A percentile compares a stretch with the other conserved stretches of the same genome.
phyloP scores from a whole-genome alignment of 2,888 invertebrate genomes.

The Nudaria mundana region DNA sequence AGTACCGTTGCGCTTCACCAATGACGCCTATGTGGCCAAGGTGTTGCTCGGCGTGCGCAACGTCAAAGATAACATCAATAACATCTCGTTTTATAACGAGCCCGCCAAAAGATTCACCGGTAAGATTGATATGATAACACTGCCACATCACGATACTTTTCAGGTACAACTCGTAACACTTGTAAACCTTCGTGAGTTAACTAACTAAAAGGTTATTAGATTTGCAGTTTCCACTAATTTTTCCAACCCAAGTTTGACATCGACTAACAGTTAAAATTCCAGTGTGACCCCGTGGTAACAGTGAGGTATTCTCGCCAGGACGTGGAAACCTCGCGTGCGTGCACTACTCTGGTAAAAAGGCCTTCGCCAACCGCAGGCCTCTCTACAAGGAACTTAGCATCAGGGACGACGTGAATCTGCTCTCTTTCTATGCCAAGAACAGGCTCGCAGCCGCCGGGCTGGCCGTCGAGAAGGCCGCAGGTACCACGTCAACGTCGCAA shows the following conservation, averaged over 20 bases:
- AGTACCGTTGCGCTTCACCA: slow-evolving; percentile 82
- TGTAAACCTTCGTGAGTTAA: slow-evolving; percentile 20
- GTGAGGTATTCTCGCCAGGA: slow-evolving; percentile 82
- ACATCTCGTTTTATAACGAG: slow-evolving; percentile 84
- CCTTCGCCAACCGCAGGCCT: slow-evolving; percentile 87
- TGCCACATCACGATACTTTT: slow-evolving; percentile 13
- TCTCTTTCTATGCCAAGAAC: slow-evolving; percentile 93
- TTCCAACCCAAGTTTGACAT: slow-evolving; percentile 37
- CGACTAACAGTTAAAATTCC: slow-evolving; percentile 62
- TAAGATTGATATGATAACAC: slow-evolving; percentile 52
- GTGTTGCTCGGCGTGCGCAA: slow-evolving; percentile 83
- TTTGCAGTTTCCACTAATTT: slow-evolving; percentile 12
- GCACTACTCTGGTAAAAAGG: slow-evolving; percentile 90
- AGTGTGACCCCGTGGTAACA: slow-evolving; percentile 68
- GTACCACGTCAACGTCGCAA: slow-evolving; percentile 61
- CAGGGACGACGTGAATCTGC: slow-evolving; percentile 91
- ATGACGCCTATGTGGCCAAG: slow-evolving; percentile 87
- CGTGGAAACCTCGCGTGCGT: slow-evolving; percentile 92
- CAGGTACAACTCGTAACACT: slow-evolving; percentile 9
- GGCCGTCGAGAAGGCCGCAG: slow-evolving; percentile 74
- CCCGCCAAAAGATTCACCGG: slow-evolving; percentile 86
- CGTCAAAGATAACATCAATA: slow-evolving; percentile 82
- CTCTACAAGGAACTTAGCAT: slow-evolving; percentile 88
- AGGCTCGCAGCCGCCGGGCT: slow-evolving; percentile 84
- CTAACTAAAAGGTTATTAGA: slow-evolving; percentile 36